Percentiles rank a stretch among this genome's conserved stretches.
These are phyloP conservation scores for Bryconaethiops microstoma DNA, from an alignment of 2,797 vertebrate species.

Conservation along the genomic window DNA sequence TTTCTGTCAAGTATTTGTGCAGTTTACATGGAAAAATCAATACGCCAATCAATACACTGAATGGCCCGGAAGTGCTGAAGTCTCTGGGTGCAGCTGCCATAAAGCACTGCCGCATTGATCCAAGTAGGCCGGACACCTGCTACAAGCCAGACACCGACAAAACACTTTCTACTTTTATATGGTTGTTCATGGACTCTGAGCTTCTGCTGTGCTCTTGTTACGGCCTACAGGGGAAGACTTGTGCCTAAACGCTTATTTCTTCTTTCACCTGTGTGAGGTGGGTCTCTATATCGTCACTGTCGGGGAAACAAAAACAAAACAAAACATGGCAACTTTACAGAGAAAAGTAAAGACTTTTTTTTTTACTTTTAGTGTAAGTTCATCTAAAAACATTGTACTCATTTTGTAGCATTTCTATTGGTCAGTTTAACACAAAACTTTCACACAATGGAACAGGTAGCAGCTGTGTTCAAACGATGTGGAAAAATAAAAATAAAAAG, in stretches of 20 bases:
- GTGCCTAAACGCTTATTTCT: neutral
- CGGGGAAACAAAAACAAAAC: too few relatives aligned
- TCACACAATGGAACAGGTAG: too few relatives aligned
- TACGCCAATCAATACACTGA: conserved; percentile 73
- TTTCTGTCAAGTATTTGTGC: conserved; percentile 57
- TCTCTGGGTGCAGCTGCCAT: conserved; percentile 45
- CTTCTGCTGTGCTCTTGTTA: neutral
- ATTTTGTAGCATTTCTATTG: too few relatives aligned
- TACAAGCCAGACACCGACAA: conserved; percentile 20
- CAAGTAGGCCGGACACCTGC: conserved; percentile 56
- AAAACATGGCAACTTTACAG: too few relatives aligned
- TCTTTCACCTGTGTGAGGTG: neutral
- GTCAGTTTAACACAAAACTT: too few relatives aligned
- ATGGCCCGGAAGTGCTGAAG: conserved; percentile 58
- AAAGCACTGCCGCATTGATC: conserved; percentile 39
- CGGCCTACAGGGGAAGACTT: neutral
- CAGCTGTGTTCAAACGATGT: too few relatives aligned
- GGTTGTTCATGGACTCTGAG: conserved; percentile 10
- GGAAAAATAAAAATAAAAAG: too few relatives aligned
- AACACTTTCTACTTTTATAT: conserved; percentile 22
- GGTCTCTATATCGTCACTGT: neutral
- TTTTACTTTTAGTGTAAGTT: too few relatives aligned
- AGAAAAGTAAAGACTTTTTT: too few relatives aligned
- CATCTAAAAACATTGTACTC: too few relatives aligned
- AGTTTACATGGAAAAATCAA: conserved; percentile 77